Percentiles rank a stretch among this genome's conserved stretches.
These are phyloP conservation scores for Sinocyclocheilus anshuiensis DNA, from an alignment of 2,113 vertebrate species.

Conservation along the genomic window DNA sequence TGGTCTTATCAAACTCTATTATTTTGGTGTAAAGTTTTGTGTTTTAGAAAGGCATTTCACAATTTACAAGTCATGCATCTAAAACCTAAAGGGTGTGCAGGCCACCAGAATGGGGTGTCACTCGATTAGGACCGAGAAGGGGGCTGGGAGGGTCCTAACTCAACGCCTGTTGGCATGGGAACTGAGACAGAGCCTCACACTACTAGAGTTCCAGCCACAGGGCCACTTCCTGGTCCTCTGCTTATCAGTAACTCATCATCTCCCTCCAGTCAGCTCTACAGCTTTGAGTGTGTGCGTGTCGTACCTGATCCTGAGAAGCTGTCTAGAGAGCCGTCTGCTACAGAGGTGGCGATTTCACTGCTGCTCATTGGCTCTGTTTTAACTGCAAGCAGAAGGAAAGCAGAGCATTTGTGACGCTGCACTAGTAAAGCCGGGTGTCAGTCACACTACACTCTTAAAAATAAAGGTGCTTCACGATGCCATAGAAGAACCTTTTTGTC, in stretches of 20 bases:
- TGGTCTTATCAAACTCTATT: background rate
- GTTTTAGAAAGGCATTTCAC: background rate
- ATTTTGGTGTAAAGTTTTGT: too few relatives aligned
- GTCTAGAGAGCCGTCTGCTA: conserved; percentile 95
- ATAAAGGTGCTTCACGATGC: too few relatives aligned
- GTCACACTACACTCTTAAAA: too few relatives aligned
- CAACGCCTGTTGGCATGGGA: conserved; percentile 65
- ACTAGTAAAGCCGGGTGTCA: background rate
- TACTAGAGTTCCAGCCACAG: conserved; percentile 55
- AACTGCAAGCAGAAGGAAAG: conserved; percentile 85
- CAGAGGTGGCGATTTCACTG: conserved; percentile 90
- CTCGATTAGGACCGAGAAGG: conserved; percentile 56
- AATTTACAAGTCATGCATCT: background rate
- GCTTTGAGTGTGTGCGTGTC: conserved; percentile 49
- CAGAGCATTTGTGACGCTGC: conserved; percentile 57
- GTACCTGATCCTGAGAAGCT: conserved; percentile 99
- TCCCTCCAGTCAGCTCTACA: conserved; percentile 49
- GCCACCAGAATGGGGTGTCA: background rate
- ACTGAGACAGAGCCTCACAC: conserved; percentile 49
- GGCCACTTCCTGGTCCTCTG: conserved; percentile 59
- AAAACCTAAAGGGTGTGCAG: background rate
- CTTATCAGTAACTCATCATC: conserved; percentile 68
- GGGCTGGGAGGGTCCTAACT: conserved; percentile 62
- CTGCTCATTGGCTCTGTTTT: conserved; percentile 99
- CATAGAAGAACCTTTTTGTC: too few relatives aligned